Conservation (phyloP, 2,113 vertebrate genomes). For the Phylloscopus whistleri region DNA sequence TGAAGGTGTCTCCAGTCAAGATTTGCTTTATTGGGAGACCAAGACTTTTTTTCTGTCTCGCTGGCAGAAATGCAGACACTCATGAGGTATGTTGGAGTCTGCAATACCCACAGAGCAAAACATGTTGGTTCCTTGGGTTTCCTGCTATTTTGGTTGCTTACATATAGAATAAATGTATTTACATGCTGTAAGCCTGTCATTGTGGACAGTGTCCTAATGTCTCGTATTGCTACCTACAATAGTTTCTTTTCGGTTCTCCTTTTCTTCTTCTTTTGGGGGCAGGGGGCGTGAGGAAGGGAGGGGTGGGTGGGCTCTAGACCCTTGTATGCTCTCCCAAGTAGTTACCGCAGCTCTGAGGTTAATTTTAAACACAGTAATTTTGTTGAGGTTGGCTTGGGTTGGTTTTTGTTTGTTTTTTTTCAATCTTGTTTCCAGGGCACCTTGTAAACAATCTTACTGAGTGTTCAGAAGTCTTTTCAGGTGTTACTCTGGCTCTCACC, state of each 20-base stretch:
- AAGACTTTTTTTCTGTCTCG: neutral
- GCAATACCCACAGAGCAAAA: neutral
- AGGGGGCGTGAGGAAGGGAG: neutral
- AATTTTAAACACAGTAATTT: neutral
- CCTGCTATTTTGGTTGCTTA: constrained; percentile 15
- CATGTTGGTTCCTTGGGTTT: neutral
- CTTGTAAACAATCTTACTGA: neutral
- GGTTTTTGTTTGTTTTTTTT: neutral
- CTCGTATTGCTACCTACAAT: constrained; percentile 14
- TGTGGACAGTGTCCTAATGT: constrained; percentile 32
- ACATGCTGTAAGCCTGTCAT: neutral
- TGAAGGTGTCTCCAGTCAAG: neutral
- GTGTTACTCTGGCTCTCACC: neutral
- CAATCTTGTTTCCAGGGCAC: neutral
- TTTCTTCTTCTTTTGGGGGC: neutral
- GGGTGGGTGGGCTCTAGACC: neutral
- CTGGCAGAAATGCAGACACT: constrained; percentile 34
- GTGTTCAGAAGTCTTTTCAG: neutral
- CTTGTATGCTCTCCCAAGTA: neutral
- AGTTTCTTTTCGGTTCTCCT: neutral
- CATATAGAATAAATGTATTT: constrained; percentile 35
- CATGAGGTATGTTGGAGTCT: neutral
- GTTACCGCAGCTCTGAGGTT: constrained; percentile 10
- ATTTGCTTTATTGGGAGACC: neutral
- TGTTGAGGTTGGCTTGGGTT: neutral